Conservation (phyloP, 2,888 invertebrate genomes). For the Horisme vitalbata region DNA sequence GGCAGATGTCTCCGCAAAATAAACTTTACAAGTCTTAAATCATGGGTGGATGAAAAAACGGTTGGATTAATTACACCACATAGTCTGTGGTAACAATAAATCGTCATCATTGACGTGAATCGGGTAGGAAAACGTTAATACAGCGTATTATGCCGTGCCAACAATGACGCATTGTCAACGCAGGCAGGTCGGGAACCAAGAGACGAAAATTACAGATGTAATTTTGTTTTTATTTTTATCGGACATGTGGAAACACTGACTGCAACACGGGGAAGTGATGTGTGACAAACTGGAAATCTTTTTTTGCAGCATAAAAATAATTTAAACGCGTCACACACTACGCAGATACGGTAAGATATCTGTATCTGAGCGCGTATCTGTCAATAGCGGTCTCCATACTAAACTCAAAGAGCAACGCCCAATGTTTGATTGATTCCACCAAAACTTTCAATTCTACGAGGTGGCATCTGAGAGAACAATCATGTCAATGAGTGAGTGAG, state of each 20-base stretch:
- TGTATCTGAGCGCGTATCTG: no score
- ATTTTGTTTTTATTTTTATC: constrained; percentile 56
- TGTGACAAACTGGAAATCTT: constrained; percentile 29
- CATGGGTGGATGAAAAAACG: constrained; percentile 65
- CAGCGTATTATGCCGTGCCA: constrained; percentile 72
- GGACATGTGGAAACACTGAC: constrained; percentile 45
- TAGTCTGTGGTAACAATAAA: constrained; percentile 70
- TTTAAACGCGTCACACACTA: no score
- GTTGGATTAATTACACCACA: constrained; percentile 63
- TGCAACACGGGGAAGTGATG: constrained; percentile 47
- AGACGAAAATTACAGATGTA: constrained; percentile 62
- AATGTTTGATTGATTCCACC: no score
- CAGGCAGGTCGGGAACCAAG: constrained; percentile 61
- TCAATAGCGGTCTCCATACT: no score
- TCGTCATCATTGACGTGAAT: constrained; percentile 79
- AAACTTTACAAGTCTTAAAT: constrained; percentile 74
- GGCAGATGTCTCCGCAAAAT: constrained; percentile 80
- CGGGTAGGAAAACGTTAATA: constrained; percentile 78
- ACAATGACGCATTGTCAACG: constrained; percentile 78
- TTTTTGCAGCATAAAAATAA: no score
- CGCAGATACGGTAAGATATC: no score
- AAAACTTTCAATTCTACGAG: no score
- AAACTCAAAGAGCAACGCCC: no score
- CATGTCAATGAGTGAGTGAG: no score
- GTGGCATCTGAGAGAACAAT: no score